Evolutionary conservation across 2,113 vertebrate genomes (phyloP).

Genomic region (Coturnix japonica): DNA sequence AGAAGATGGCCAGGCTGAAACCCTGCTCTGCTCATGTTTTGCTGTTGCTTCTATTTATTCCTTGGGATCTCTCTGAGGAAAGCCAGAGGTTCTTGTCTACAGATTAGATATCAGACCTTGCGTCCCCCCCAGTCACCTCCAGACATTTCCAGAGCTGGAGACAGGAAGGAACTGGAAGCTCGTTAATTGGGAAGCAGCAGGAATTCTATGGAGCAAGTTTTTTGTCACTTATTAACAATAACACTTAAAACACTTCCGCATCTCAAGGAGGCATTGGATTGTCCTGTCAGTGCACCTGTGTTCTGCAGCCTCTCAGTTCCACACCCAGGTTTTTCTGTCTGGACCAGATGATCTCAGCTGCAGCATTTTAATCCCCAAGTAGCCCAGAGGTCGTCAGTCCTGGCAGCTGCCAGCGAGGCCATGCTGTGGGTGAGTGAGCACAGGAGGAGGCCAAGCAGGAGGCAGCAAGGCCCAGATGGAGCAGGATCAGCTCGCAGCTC

Average conservation of each 20-base stretch:
- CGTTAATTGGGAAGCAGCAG: background rate
- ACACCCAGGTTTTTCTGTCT: background rate
- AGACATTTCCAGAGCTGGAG: background rate
- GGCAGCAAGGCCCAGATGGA: accelerated
- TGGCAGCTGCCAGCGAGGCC: background rate
- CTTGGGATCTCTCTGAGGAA: background rate
- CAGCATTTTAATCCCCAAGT: background rate
- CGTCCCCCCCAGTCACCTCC: background rate
- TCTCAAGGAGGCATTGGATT: background rate
- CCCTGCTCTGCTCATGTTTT: background rate
- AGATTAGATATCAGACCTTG: background rate
- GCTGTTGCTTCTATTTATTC: background rate
- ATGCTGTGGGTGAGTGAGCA: accelerated
- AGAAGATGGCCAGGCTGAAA: too few relatives aligned
- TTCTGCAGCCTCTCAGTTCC: background rate
- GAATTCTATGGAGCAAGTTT: background rate
- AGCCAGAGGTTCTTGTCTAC: background rate
- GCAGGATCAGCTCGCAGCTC: background rate
- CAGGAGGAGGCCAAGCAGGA: accelerated
- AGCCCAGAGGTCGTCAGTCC: background rate
- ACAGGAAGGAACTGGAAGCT: slow-evolving; percentile 40
- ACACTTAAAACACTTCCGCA: background rate
- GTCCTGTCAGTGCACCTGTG: background rate
- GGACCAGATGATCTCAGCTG: background rate
- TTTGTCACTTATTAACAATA: background rate